phyloP scores from a whole-genome alignment of 2,888 invertebrate species.

The Bombylius discolor region DNA sequence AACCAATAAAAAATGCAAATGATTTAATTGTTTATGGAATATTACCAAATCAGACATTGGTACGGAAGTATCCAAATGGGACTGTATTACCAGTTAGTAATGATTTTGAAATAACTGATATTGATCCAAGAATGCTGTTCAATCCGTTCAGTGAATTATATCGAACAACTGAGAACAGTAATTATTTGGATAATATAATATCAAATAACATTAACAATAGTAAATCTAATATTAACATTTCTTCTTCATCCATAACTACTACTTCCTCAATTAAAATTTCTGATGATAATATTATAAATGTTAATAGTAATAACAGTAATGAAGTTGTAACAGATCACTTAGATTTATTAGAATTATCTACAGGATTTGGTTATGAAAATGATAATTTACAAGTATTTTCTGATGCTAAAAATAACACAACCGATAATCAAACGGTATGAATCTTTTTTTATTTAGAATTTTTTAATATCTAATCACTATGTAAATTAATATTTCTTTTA shows the following conservation, averaged over 20 bases:
- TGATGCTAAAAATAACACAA: slow-evolving; percentile 1
- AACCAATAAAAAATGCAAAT: slow-evolving; percentile 45
- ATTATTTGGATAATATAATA: background rate
- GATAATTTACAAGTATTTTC: background rate
- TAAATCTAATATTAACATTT: background rate
- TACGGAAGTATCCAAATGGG: slow-evolving; percentile 68
- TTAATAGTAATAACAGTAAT: background rate
- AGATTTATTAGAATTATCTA: slow-evolving; percentile 2
- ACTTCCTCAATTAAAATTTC: slow-evolving; percentile 8
- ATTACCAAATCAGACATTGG: slow-evolving; percentile 64
- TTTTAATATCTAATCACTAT: background rate
- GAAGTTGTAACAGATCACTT: background rate
- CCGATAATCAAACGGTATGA: slow-evolving; percentile 2
- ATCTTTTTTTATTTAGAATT: background rate
- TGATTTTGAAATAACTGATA: slow-evolving; percentile 44
- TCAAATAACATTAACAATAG: slow-evolving; percentile 9
- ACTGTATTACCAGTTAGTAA: slow-evolving; percentile 55
- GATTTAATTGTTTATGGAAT: slow-evolving; percentile 56
- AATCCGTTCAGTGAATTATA: slow-evolving; percentile 38
- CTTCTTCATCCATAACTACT: slow-evolving; percentile 8
- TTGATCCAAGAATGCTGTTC: slow-evolving; percentile 45
- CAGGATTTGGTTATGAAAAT: slow-evolving; percentile 1
- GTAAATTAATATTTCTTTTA: no score
- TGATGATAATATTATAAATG: slow-evolving; percentile 4
- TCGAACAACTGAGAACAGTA: slow-evolving; percentile 16